These are phyloP conservation scores for Eulemur macaco DNA, from an alignment of 2,113 vertebrate species.

Conservation along the genomic window DNA sequence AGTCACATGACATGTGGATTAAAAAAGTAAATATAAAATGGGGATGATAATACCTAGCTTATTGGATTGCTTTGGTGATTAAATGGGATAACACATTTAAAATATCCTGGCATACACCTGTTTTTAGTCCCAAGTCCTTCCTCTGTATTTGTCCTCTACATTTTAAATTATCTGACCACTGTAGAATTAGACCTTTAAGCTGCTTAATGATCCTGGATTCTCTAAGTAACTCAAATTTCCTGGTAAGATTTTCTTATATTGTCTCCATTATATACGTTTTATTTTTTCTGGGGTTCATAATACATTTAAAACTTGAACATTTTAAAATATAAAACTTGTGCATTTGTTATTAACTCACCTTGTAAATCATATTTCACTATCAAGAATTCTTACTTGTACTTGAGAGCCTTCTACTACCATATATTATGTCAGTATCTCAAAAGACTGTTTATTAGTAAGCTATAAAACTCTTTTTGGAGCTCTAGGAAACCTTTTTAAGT, in stretches of 20 bases:
- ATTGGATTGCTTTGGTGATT: neutral
- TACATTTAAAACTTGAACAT: conserved; percentile 21
- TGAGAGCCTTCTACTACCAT: neutral
- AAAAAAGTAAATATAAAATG: neutral
- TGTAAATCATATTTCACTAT: conserved; percentile 25
- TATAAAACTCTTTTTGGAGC: neutral
- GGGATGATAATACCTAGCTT: neutral
- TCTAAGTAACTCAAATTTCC: conserved; percentile 31
- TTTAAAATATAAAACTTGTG: neutral
- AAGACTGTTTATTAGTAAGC: neutral
- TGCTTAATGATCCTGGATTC: neutral
- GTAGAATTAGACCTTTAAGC: neutral
- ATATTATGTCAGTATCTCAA: neutral
- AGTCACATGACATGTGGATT: neutral
- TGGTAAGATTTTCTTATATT: neutral
- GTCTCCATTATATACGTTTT: neutral
- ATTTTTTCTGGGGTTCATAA: neutral
- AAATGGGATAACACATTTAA: neutral
- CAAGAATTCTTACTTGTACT: conserved; percentile 15
- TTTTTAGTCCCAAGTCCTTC: neutral
- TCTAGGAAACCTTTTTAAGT: neutral
- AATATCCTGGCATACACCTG: neutral
- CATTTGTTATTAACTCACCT: neutral
- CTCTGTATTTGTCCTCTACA: neutral
- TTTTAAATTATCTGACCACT: neutral